Evolutionary conservation across 2,797 vertebrate species (phyloP), one percentile per base, ranked within the genome.

Genomic region (Typhlichthys eigenmanni): DNA sequence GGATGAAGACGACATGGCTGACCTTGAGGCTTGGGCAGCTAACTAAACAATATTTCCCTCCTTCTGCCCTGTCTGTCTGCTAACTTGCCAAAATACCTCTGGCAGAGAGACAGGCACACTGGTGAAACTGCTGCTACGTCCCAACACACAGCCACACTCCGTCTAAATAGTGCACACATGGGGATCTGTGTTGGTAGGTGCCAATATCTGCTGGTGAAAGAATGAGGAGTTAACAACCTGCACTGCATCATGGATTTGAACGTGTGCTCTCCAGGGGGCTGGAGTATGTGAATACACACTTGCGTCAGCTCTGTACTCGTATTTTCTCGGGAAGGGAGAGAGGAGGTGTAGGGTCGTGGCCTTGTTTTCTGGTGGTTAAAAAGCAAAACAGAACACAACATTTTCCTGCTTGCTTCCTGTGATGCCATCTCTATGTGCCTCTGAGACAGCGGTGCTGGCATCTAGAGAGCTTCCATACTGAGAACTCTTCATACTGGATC

Each of bases 1-100:
- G 70, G 96, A 98, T 19, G 95, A 95, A 29, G 95, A 96, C 0
- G 97, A 97, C 61, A 95, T 99, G 95, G 95, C 95, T 72, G 96
- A 98, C 69, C 90, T 99, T 60, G 95, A 96, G 86, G 91, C 88
- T 70, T 98, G 97, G 97, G 96, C 95, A 0, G 75, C 86, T 68
- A 85, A 82, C 73, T 91, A 83, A 86, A 66, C 56, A 60, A 47
- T 66, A 62, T 13, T 5, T 47, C 56, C 62, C 62, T 43, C 69
- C 66, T 74, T 50, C 66, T 58, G 49, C 60, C 64, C 70, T 64
- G 69, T 69, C 65, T 80, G 75, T 74, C 47, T 69, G 48, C 70
- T 45, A 5, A 65, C 60, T 29, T 64, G 38, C 17, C 70, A 64
- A 32, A 62, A 29, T 29, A 29, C 24, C 66, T 56, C 72, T 72